phyloP scores from a whole-genome alignment of 2,797 vertebrate genomes.

The Smutsia gigantea region DNA sequence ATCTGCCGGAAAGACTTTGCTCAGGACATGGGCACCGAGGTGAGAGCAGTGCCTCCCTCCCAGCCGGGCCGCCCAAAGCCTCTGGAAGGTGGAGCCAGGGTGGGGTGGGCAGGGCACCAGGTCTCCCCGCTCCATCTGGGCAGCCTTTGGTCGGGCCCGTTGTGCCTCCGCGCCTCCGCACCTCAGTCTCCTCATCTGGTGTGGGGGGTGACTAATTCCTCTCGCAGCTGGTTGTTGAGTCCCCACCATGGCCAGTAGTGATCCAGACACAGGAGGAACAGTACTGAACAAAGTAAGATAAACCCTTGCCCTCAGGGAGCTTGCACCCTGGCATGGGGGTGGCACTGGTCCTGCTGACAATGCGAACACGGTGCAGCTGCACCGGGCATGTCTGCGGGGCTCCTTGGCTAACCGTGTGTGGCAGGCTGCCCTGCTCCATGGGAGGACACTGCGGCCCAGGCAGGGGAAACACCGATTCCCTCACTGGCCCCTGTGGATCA shows the following conservation, averaged over 20 bases:
- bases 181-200: background rate
- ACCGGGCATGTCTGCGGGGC: background rate
- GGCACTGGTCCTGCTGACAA: fast-evolving
- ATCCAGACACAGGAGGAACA: background rate
- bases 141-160: background rate
- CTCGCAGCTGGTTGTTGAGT: background rate
- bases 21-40: conserved; percentile 93
- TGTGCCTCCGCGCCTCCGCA: background rate
- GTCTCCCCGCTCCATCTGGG: background rate
- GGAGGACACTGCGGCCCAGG: background rate
- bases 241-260: background rate
- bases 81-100: background rate
- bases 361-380: fast-evolving
- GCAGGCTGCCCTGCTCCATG: background rate
- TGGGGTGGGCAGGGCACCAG: background rate
- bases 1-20: conserved; percentile 97
- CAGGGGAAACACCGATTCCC: background rate
- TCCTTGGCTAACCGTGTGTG: background rate
- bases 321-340: fast-evolving
- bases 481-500: background rate
- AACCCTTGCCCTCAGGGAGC: background rate
- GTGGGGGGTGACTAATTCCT: background rate
- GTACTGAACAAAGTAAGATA: background rate
- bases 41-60: conserved; percentile 70
- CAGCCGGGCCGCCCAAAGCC: background rate